Evolutionary conservation across 2,888 invertebrate species (phyloP), one percentile per base, ranked within the genome.

Genomic region (Panzeria rudis): DNA sequence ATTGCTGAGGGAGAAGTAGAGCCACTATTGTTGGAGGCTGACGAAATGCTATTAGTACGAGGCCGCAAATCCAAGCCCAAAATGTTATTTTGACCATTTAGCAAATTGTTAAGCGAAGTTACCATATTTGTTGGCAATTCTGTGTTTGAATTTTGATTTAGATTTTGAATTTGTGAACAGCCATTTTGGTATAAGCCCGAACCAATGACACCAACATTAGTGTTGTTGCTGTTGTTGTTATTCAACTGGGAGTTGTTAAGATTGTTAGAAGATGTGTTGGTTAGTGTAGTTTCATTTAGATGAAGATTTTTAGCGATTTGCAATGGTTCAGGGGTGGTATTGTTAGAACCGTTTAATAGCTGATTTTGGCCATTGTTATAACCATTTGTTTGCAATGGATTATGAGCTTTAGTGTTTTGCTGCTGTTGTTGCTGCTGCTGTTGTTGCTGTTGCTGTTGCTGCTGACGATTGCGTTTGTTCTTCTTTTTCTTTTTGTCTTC

Each of bases 1-100:
- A 79, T 82, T 0, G 94, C 94, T 44, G 97, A 97, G 81, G 97
- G 96, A 6, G 97, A 97, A 84, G 96, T 96, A 52, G 97, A 97
- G 35, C 96, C 97, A 84, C 95, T 94, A 88, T 95, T 96, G 23
- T 95, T 96, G 78, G 95, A 94, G 87, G 95, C 96, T 87, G 96
- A 96, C 13, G 96, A 96, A 29, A 97, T 91, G 88, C 96, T 96
- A 88, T 96, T 96, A 73, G 96, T 95, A 59, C 97, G 94, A 38
- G 95, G 93, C 13, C 97, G 94, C 50, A 94, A 90, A 88, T 94
- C 94, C 64, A 90, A 88, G 75, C 90, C 90, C 80, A 90, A 84
- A 9, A 90, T 87, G 68, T 89, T 90, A 32, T 86, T 86, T 64
- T 84, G 69, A 25, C 86, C 86, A 56, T 87, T 86, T 11, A 89